These are phyloP conservation scores for Coreius guichenoti DNA, from an alignment of 2,797 vertebrate species.

Conservation along the genomic window DNA sequence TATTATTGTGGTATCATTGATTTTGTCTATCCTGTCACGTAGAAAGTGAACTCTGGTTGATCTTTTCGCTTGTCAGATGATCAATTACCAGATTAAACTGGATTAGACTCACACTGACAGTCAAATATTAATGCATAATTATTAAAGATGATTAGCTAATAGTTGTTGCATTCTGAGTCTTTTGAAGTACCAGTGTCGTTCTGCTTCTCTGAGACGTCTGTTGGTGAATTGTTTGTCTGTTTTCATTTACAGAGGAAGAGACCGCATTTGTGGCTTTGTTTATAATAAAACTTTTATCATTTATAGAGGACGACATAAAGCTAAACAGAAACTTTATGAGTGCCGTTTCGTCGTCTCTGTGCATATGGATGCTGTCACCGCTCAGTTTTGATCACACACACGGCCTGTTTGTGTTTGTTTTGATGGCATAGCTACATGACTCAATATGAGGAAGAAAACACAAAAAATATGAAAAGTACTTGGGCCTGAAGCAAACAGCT, in stretches of 20 bases:
- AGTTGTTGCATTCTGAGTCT: background rate
- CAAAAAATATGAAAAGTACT: slow-evolving; percentile 36
- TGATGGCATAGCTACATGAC: slow-evolving; percentile 47
- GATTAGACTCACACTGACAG: too few species aligned
- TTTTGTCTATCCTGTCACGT: background rate
- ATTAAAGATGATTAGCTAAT: too few species aligned
- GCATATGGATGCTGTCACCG: slow-evolving; percentile 19
- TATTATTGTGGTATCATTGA: background rate
- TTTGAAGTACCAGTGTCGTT: background rate
- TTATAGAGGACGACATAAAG: slow-evolving; percentile 18
- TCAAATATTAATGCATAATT: too few species aligned
- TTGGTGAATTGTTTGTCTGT: slow-evolving; percentile 7
- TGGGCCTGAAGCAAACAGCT: slow-evolving; percentile 50
- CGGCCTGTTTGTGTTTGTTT: slow-evolving; percentile 46
- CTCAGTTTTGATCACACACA: slow-evolving; percentile 14
- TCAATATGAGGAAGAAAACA: slow-evolving; percentile 46
- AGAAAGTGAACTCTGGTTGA: background rate
- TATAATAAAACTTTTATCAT: slow-evolving; percentile 40
- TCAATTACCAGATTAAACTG: background rate
- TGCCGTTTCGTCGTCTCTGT: background rate
- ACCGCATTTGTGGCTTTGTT: slow-evolving; percentile 20
- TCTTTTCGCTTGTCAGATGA: background rate
- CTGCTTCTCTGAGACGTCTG: background rate
- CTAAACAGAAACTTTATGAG: slow-evolving; percentile 38
- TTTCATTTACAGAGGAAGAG: background rate